Conservation (phyloP, 2,797 vertebrate genomes). For the Acanthornis magna region DNA sequence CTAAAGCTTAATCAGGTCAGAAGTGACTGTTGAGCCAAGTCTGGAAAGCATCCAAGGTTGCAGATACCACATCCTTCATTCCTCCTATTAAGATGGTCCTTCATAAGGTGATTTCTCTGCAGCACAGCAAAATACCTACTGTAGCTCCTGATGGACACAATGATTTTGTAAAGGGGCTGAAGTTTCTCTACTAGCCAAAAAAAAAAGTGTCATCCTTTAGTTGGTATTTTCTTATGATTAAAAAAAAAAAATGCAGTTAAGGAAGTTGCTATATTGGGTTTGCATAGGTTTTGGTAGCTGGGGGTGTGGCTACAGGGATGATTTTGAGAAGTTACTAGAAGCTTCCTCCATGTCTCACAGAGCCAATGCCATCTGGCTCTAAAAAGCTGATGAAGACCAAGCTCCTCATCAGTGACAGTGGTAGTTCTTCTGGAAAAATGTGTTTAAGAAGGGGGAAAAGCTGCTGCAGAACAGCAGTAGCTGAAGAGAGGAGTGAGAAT, state of each 20-base stretch:
- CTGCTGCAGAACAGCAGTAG: neutral
- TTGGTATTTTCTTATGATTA: neutral
- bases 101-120: neutral
- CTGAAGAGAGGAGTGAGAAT: neutral
- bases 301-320: too few species aligned
- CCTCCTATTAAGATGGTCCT: neutral
- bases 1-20: neutral
- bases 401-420: too few species aligned
- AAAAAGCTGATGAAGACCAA: rapidly evolving
- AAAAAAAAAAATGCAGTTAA: neutral
- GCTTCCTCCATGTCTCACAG: neutral
- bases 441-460: neutral
- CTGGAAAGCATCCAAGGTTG: neutral
- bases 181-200: neutral
- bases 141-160: neutral
- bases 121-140: neutral
- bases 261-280: neutral
- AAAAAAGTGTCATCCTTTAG: neutral
- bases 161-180: neutral
- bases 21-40: neutral
- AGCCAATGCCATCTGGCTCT: neutral
- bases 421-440: neutral
- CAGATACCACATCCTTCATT: neutral
- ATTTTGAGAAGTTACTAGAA: neutral
- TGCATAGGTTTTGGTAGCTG: neutral